These are phyloP conservation scores for Typhlichthys eigenmanni DNA, from an alignment of 2,797 vertebrate species.

Conservation along the genomic window DNA sequence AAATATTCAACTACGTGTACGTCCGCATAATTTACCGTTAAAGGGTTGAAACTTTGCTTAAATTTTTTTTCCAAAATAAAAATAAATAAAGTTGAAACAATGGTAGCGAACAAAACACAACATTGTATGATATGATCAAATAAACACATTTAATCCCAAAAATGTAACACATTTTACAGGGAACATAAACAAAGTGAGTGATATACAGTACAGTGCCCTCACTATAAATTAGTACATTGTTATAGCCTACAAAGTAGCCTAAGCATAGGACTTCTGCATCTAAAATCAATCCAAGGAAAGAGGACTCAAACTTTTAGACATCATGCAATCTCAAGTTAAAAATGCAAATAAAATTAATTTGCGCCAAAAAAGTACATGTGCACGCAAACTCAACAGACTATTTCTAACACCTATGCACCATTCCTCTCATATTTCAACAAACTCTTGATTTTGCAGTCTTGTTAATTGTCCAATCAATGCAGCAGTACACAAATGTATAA, in stretches of 20 bases:
- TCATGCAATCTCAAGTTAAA: constrained; percentile 58
- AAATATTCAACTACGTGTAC: no score
- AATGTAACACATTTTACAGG: constrained; percentile 40
- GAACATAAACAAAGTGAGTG: constrained; percentile 43
- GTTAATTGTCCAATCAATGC: constrained; percentile 31
- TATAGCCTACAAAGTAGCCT: constrained; percentile 1
- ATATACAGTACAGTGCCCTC: constrained; percentile 46
- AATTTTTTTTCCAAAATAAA: no score
- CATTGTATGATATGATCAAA: constrained; percentile 36
- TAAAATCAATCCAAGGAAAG: constrained; percentile 26
- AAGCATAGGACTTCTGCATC: background rate
- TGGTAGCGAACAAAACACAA: background rate
- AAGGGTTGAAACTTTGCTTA: no score
- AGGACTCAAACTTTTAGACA: constrained; percentile 32
- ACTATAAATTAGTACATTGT: constrained; percentile 45
- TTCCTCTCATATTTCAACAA: constrained; percentile 43
- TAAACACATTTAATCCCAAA: constrained; percentile 61
- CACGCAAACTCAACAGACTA: constrained; percentile 26
- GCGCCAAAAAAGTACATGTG: constrained; percentile 7
- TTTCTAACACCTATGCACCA: constrained; percentile 29
- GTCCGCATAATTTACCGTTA: no score
- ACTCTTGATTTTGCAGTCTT: constrained; percentile 26
- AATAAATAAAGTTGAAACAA: background rate
- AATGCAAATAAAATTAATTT: constrained; percentile 32
- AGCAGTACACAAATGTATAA: constrained; percentile 29